Conservation (phyloP, 2,113 vertebrate genomes). For the Microcebus tavaratra region DNA sequence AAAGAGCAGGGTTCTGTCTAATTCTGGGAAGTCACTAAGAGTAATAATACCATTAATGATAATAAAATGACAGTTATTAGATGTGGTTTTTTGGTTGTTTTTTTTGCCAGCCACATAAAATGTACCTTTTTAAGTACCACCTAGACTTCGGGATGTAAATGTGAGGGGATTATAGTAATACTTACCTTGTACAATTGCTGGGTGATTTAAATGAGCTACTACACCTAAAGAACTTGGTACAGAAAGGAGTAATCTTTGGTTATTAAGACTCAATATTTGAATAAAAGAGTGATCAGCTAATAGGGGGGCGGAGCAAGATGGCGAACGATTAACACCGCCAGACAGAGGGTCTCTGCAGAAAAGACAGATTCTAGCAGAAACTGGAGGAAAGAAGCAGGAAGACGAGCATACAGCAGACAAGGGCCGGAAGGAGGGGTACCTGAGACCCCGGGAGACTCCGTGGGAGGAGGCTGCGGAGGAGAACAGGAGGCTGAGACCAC, state of each 20-base stretch:
- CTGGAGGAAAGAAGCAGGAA: too few species aligned
- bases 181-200: neutral
- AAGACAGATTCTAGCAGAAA: too few species aligned
- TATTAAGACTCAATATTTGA: slow-evolving; percentile 37
- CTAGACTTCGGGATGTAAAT: neutral
- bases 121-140: neutral
- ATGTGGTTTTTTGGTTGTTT: neutral
- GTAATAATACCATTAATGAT: neutral
- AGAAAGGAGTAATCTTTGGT: neutral
- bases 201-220: neutral
- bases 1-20: neutral
- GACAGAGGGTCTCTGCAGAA: too few species aligned
- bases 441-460: too few species aligned
- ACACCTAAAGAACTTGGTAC: neutral
- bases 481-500: too few species aligned
- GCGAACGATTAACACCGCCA: too few species aligned
- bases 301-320: too few species aligned
- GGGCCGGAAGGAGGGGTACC: too few species aligned
- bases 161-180: neutral
- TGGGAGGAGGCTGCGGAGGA: too few species aligned
- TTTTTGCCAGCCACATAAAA: neutral
- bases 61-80: neutral
- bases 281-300: neutral
- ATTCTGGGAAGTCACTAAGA: neutral
- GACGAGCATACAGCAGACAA: too few species aligned